Percentiles rank a stretch among this genome's conserved stretches.
Evolutionary conservation across 35 echinoderm and acorn worm genomes (phyloP).

Genomic region (Heliocidaris erythrogramma): DNA sequence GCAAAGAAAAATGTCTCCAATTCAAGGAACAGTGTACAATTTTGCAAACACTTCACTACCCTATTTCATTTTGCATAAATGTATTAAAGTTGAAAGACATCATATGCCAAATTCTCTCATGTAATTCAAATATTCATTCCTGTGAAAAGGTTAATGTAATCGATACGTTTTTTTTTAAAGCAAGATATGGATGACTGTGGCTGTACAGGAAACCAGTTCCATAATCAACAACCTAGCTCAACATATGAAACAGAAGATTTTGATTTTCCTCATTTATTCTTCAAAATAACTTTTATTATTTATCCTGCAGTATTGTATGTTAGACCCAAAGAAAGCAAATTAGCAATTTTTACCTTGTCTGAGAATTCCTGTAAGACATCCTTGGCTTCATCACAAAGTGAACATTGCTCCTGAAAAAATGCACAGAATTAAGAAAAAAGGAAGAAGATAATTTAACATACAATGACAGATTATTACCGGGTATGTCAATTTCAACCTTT

Average conservation of each 20-base stretch:
- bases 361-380: slow-evolving; percentile 54
- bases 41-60: too few relatives aligned
- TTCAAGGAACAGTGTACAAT: too few relatives aligned
- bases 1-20: too few relatives aligned
- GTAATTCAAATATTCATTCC: too few relatives aligned
- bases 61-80: too few relatives aligned
- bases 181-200: background rate
- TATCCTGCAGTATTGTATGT: background rate
- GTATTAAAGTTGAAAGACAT: too few relatives aligned
- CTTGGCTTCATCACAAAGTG: slow-evolving; percentile 78
- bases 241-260: background rate
- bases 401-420: slow-evolving; percentile 54
- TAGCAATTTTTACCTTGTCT: slow-evolving; percentile 38
- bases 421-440: slow-evolving; percentile 4
- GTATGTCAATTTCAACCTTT: background rate
- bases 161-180: too few relatives aligned
- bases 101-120: too few relatives aligned
- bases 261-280: background rate
- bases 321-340: background rate
- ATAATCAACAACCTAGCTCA: background rate
- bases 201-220: background rate
- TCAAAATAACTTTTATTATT: background rate
- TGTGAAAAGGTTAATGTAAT: too few relatives aligned
- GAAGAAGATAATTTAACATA: background rate
- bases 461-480: background rate